Percentiles rank a stretch among this genome's conserved stretches.
phyloP scores from a whole-genome alignment of 2,113 vertebrate genomes.

The Stictonetta naevosa region DNA sequence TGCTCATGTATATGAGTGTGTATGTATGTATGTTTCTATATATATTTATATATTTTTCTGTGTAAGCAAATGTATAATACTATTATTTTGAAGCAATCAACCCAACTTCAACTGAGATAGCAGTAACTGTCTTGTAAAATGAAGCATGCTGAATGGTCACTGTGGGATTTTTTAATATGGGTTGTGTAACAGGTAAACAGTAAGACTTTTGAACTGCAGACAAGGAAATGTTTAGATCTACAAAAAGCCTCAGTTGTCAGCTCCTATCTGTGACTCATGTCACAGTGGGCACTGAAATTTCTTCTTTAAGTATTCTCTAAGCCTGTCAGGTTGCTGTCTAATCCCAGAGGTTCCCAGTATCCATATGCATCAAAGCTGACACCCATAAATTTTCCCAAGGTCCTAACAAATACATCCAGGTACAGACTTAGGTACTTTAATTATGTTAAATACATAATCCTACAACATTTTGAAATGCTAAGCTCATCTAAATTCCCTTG shows the following conservation, averaged over 20 bases:
- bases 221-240: not conserved
- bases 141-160: not conserved
- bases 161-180: not conserved
- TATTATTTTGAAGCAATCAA: not conserved
- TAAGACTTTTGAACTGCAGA: not conserved
- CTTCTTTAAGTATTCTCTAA: not conserved
- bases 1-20: not conserved
- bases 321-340: not conserved
- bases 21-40: not conserved
- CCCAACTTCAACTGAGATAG: not conserved
- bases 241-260: not conserved
- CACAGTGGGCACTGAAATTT: not conserved
- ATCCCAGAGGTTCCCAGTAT: not conserved
- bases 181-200: not conserved
- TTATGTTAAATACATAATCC: not conserved
- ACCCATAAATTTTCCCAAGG: not conserved
- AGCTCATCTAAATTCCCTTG: not conserved
- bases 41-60: not conserved
- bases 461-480: not conserved
- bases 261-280: not conserved
- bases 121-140: not conserved
- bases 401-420: not conserved
- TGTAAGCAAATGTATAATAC: not conserved
- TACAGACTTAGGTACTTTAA: not conserved
- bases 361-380: not conserved